phyloP scores from a whole-genome alignment of 2,797 vertebrate species.

The Chiloscyllium punctatum region DNA sequence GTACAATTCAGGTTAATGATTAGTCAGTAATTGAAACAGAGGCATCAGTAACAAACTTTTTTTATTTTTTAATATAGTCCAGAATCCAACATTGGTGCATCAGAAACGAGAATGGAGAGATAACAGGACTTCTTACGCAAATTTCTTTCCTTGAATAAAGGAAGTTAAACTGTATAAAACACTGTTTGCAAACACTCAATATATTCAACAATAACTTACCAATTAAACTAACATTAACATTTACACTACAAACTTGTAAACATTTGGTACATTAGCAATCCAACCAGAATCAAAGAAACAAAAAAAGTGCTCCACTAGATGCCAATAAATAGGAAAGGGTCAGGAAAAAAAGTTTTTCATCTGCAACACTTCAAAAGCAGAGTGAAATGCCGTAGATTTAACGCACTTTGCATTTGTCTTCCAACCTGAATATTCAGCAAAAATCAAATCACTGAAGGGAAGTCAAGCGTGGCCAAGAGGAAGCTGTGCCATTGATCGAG shows the following conservation, averaged over 20 bases:
- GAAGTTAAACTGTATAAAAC: constrained; percentile 32
- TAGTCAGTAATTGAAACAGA: neutral
- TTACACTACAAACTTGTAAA: constrained; percentile 69
- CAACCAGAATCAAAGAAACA: neutral
- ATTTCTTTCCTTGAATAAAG: neutral
- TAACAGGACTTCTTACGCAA: neutral
- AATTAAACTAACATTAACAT: constrained; percentile 58
- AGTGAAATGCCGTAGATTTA: constrained; percentile 37
- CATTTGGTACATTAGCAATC: constrained; percentile 68
- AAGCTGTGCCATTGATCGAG: constrained; percentile 82
- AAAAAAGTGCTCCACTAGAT: constrained; percentile 33
- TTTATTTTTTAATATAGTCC: neutral
- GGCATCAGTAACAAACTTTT: constrained; percentile 30
- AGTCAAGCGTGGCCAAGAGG: constrained; percentile 82
- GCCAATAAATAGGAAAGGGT: constrained; percentile 20
- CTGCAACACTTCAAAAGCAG: neutral
- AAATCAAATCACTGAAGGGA: constrained; percentile 45
- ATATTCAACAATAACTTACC: constrained; percentile 43
- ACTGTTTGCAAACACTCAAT: constrained; percentile 42
- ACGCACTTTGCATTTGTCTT: constrained; percentile 40
- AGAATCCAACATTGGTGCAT: constrained; percentile 26
- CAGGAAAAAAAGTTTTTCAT: neutral
- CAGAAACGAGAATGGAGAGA: neutral
- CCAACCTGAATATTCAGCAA: constrained; percentile 47
- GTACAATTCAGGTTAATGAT: neutral